Base-by-base conservation (phyloP, 2,888 invertebrate genomes). In the Xestia sexstrigata region DNA sequence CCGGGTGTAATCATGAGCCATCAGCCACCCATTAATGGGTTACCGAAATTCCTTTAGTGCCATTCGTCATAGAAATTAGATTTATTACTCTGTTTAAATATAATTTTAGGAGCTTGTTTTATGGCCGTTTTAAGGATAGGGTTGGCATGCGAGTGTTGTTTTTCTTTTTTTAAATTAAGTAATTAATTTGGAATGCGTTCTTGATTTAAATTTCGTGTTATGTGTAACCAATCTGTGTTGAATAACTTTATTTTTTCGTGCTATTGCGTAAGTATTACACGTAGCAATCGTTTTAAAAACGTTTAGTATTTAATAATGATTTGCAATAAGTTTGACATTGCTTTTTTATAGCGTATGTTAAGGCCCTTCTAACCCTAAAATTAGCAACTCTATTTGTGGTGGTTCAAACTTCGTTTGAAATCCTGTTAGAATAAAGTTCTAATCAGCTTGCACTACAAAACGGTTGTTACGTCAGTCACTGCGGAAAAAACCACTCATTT, bases 61-160 rank as follows among this genome's bases (percentile, higher is more conserved):
- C 84, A 92, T 93, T 92, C 91, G 89, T 92, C 91, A 92, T 93
- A 92, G 89, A 83, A 87, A 88, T 90, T 30, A 89, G 90, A 92
- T 93, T 93, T 92, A 92, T 93, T 87, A 85, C 87, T 85, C 77
- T 86, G 88, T 87, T 90, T 90, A 88, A 89, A 89, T 87, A 82
- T 87, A 88, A n/a, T n/a, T n/a, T n/a, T n/a, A 89, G 81, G 82
- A 78, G 89, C 90, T 89, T 90, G 88, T 90, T 93, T 91, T 91
- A 92, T 88, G 80, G 82, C 84, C 78, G 49, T 73, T 58, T 73
- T 70, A 62, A 62, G 71, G 42, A 69, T 73, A 81, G 76, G 79
- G 81, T 76, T 83, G 83, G 67, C 47, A 26, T 5, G 6, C 1
- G 20, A n/a, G 69, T 58, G 17, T 7, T 39, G 30, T 66, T 74